phyloP scores from a whole-genome alignment of 2,113 vertebrate genomes.

The Alligator mississippiensis region DNA sequence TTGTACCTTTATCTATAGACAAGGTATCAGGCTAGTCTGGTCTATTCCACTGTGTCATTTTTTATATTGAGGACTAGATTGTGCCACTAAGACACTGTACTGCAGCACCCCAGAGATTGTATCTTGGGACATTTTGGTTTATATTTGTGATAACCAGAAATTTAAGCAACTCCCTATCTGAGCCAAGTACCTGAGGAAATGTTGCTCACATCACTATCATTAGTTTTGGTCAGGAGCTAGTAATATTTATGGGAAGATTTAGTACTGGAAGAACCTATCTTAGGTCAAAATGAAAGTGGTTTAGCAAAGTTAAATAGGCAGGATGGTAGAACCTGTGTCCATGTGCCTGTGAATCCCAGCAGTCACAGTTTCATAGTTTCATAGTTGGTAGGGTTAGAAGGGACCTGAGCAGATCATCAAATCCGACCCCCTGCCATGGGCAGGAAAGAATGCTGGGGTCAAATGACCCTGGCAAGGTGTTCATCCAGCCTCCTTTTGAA shows the following conservation, averaged over 20 bases:
- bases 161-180: background rate
- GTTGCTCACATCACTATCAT: slow-evolving; percentile 32
- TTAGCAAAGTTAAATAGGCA: slow-evolving; percentile 19
- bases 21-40: background rate
- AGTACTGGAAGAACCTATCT: slow-evolving; percentile 39
- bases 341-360: background rate
- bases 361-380: background rate
- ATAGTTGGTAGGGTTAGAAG: too few species aligned
- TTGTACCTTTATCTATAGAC: background rate
- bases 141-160: too few species aligned
- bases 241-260: slow-evolving; percentile 49
- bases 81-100: background rate
- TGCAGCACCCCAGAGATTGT: background rate
- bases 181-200: slow-evolving; percentile 34
- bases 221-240: slow-evolving; percentile 42
- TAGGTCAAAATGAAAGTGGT: slow-evolving; percentile 33
- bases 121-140: slow-evolving; percentile 31
- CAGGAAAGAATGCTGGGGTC: too few species aligned
- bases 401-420: too few species aligned
- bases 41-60: slow-evolving; percentile 19
- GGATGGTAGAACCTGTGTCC: background rate
- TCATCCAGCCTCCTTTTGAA: too few species aligned
- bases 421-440: too few species aligned
- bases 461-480: too few species aligned
- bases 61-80: background rate